Base-by-base conservation (phyloP, 1,140 invertebrate species). In the Papilio polytes region DNA sequence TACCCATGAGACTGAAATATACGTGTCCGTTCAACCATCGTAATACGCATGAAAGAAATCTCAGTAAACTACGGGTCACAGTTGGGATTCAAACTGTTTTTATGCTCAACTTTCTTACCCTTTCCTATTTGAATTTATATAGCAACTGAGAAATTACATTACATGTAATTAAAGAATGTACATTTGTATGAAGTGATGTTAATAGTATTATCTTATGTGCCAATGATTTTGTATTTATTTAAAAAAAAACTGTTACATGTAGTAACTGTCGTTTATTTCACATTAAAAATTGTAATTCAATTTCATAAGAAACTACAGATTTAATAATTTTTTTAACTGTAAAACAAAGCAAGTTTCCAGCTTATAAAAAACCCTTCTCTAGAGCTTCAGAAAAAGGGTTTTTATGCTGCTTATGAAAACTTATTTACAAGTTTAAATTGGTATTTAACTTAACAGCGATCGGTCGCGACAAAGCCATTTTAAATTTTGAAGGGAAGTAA, bases 1-100 rank as follows among this genome's bases (percentile, higher is more conserved):
- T 78, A 78, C 77, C 77, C 77, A 63, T 66, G 77, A 78, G 77
- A 78, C 77, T 78, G 77, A 78, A 78, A 78, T 78, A 78, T 78
- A 66, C 77, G 77, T 78, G 77, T 78, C 66, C 77, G 77, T 78
- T 78, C 77, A 78, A 78, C 77, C 77, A 78, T 78, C 77, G 77
- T 66, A 66, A 66, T 66, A 78, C 77, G 77, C 77, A 78, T 78
- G 77, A 78, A 78, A 78, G 77, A 78, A 78, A 78, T 78, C 77
- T 78, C 77, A 63, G 56, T 78, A 78, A 78, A 78, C 77, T 78
- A 66, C 56, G 77, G 77, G 18, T 78, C 77, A 66, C 77, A 78
- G 77, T 78, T 78, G 77, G 59, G 56, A 78, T 66, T 78, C 56
- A 78, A 78, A 78, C 26, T 53, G 22, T 78, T 78, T 78, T 78